Conservation (phyloP, 2,888 invertebrate species). For the Macrosoma leucophasiata region DNA sequence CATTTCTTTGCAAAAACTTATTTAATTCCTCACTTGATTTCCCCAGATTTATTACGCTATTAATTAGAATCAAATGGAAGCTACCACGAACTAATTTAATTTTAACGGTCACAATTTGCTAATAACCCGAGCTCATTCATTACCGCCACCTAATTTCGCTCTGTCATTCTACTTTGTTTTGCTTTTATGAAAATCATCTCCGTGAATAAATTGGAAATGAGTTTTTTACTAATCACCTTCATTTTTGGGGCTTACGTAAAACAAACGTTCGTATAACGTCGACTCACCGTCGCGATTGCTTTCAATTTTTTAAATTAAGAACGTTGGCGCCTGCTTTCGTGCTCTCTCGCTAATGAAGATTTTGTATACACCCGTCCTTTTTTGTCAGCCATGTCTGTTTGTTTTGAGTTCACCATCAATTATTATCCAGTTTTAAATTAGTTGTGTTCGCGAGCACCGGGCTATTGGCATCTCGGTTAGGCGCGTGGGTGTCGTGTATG, state of each 20-base stretch:
- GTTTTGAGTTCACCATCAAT: slow-evolving; percentile 72
- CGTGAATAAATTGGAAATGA: slow-evolving; percentile 55
- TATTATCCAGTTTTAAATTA: slow-evolving; percentile 72
- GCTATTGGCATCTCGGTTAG: slow-evolving; percentile 40
- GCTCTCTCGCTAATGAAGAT: slow-evolving; percentile 61
- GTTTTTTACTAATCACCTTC: slow-evolving; percentile 42
- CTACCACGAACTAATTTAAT: slow-evolving; percentile 51
- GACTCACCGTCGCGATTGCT: slow-evolving; percentile 61
- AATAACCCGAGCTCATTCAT: slow-evolving; percentile 55
- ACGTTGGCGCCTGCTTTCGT: slow-evolving; percentile 51
- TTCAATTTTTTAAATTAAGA: slow-evolving; percentile 55
- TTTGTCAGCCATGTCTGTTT: slow-evolving; percentile 73
- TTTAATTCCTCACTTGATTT: slow-evolving; percentile 52
- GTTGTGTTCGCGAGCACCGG: slow-evolving; percentile 54
- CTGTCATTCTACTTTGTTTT: slow-evolving; percentile 59
- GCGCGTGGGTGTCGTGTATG: slow-evolving; percentile 26
- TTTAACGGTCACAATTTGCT: slow-evolving; percentile 60
- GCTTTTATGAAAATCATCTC: slow-evolving; percentile 52
- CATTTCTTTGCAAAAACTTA: slow-evolving; percentile 31
- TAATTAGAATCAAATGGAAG: slow-evolving; percentile 48
- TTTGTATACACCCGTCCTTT: slow-evolving; percentile 65
- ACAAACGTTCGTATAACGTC: slow-evolving; percentile 48
- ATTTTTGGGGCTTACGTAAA: slow-evolving; percentile 35
- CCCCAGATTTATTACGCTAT: slow-evolving; percentile 48
- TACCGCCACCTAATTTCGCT: slow-evolving; percentile 46